Conservation (phyloP, 23 tunicate genomes). For the Styela clava region DNA sequence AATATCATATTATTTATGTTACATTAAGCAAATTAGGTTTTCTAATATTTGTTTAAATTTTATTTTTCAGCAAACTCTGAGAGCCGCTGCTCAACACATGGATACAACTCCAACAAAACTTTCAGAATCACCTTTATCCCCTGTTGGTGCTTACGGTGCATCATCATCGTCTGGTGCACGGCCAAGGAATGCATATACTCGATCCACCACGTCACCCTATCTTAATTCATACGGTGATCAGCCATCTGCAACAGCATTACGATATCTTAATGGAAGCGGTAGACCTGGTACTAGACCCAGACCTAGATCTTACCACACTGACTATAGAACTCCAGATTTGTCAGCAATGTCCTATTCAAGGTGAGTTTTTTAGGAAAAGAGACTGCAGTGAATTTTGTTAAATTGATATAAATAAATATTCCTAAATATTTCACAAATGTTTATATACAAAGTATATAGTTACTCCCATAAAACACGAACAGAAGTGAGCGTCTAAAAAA, state of each 20-base stretch:
- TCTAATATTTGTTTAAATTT: too few relatives aligned
- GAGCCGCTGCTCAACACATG: neutral
- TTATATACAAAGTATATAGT: too few relatives aligned
- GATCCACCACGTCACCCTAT: conserved; percentile 10
- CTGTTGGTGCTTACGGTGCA: neutral
- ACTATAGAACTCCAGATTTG: conserved; percentile 1
- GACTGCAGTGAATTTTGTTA: too few relatives aligned
- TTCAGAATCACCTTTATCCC: neutral
- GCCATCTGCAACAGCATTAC: conserved; percentile 21
- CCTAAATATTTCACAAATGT: too few relatives aligned
- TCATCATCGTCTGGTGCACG: neutral
- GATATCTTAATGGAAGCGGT: conserved; percentile 19
- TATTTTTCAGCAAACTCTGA: conserved; percentile 4
- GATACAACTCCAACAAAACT: conserved; percentile 29
- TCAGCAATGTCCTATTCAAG: conserved; percentile 13
- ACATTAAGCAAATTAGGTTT: too few relatives aligned
- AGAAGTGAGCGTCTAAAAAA: too few relatives aligned
- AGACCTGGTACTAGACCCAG: neutral
- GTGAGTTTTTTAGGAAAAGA: conserved; percentile 2
- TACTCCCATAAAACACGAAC: too few relatives aligned
- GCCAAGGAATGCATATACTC: conserved; percentile 24
- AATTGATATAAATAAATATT: too few relatives aligned
- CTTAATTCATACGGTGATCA: conserved; percentile 21
- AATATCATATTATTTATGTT: too few relatives aligned
- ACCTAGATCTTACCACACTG: conserved; percentile 17